These are phyloP conservation scores for Drosophila pallidifrons DNA, from an alignment of 1,140 invertebrate species.

Conservation along the genomic window DNA sequence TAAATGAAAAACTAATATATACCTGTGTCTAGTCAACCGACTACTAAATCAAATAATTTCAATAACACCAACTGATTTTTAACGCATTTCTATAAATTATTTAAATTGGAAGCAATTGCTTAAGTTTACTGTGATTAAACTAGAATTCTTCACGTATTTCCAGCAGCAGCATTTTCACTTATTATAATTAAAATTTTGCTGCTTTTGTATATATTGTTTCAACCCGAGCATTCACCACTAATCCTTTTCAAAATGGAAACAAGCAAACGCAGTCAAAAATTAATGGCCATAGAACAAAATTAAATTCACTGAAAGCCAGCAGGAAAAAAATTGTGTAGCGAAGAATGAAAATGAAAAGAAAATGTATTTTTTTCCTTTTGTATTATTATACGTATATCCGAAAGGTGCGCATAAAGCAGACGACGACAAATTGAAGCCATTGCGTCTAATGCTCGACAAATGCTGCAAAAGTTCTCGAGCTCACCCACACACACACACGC, in stretches of 20 bases:
- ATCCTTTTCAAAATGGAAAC: slow-evolving; percentile 8
- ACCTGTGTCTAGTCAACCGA: neutral
- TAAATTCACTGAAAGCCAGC: neutral
- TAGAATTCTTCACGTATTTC: neutral
- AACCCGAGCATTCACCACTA: slow-evolving; percentile 6
- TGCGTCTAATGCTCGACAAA: slow-evolving; percentile 32
- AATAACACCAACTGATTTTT: neutral
- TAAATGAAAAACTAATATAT: neutral
- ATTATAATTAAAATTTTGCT: slow-evolving; percentile 17
- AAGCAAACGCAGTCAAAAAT: neutral
- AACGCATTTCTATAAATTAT: neutral
- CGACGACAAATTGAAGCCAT: slow-evolving; percentile 35
- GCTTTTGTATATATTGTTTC: neutral
- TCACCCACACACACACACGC: neutral
- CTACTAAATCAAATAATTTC: neutral
- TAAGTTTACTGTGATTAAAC: no score
- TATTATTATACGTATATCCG: slow-evolving; percentile 8
- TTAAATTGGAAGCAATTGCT: neutral
- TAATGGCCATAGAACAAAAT: neutral
- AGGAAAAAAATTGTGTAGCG: neutral
- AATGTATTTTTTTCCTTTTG: neutral
- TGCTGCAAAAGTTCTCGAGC: neutral
- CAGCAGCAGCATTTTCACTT: neutral
- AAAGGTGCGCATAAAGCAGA: slow-evolving; percentile 34
- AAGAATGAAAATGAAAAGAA: neutral